Conservation (phyloP, 2,888 invertebrate genomes). For the Agrochola lota region DNA sequence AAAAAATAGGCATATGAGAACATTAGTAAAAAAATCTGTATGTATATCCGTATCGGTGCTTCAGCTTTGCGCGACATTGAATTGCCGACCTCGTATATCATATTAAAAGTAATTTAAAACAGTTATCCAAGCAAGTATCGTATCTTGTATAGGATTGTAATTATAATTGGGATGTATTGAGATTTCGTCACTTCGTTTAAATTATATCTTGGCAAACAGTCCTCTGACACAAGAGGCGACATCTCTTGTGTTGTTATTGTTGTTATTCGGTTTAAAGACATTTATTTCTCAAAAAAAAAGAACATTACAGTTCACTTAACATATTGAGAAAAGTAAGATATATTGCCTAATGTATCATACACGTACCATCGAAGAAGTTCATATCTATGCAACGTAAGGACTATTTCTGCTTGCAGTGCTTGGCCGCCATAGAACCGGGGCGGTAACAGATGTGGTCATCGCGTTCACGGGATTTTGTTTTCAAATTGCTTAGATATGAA, state of each 20-base stretch:
- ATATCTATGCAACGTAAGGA: no score
- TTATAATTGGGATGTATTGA: conserved; percentile 1
- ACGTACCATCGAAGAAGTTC: no score
- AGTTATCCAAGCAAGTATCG: background rate
- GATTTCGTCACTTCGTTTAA: background rate
- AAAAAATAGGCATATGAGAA: background rate
- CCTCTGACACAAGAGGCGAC: background rate
- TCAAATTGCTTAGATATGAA: no score
- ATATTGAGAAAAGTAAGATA: no score
- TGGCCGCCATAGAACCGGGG: no score
- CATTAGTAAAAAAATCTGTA: background rate
- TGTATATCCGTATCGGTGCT: conserved; percentile 14
- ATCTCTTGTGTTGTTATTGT: no score
- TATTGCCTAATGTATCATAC: background rate
- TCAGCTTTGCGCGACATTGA: conserved; percentile 29
- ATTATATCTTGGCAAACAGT: background rate
- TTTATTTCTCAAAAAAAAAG: no score
- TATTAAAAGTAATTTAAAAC: conserved; percentile 1
- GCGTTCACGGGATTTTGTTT: no score
- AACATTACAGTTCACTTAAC: no score
- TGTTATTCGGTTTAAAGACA: no score
- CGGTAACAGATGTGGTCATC: no score
- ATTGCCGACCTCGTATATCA: conserved; percentile 20
- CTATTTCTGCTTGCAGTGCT: no score
- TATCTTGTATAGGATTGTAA: background rate